These are phyloP conservation scores for Helarctos malayanus DNA, from an alignment of 2,797 vertebrate species.

Conservation along the genomic window DNA sequence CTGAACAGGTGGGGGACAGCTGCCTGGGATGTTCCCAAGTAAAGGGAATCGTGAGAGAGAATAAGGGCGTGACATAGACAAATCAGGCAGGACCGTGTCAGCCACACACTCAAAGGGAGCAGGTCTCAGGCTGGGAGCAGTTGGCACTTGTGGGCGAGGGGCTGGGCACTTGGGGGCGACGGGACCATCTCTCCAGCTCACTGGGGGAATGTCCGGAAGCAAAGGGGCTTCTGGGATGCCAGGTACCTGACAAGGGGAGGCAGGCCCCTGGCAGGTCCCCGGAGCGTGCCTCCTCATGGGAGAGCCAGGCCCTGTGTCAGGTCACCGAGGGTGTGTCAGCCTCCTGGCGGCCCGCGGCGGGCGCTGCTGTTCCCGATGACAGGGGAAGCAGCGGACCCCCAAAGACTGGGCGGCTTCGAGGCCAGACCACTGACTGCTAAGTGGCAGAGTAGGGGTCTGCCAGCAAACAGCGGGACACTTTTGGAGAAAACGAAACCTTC, in stretches of 20 bases:
- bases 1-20: background rate
- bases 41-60: background rate
- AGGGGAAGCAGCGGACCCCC: background rate
- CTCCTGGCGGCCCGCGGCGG: accelerated
- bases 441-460: background rate
- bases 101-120: accelerated
- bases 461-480: accelerated
- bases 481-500: background rate
- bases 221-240: background rate
- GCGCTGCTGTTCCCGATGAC: accelerated
- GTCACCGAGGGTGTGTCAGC: background rate
- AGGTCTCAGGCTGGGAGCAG: accelerated
- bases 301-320: accelerated
- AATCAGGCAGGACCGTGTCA: accelerated
- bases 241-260: accelerated
- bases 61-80: background rate
- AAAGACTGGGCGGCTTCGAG: background rate
- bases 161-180: too few relatives aligned
- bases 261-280: accelerated
- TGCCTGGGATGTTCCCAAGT: too few relatives aligned
- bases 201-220: background rate
- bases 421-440: too few relatives aligned
- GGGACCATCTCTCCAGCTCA: background rate
- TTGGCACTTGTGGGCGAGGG: accelerated
- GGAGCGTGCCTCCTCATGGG: accelerated